phyloP scores from a whole-genome alignment of 2,797 vertebrate species.

The Propithecus perrieri region DNA sequence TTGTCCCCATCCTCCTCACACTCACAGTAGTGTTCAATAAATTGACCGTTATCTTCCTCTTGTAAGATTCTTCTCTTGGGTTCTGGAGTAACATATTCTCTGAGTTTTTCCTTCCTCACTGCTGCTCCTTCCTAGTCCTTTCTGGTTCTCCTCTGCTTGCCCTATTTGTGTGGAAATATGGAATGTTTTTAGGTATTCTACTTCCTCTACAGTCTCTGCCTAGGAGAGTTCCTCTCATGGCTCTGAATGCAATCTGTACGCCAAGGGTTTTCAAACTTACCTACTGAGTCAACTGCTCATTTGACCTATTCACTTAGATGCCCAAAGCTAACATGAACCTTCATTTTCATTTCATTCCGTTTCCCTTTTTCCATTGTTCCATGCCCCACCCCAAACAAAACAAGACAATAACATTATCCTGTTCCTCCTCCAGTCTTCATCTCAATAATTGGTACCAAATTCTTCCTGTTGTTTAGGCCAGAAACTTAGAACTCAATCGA shows the following conservation, averaged over 20 bases:
- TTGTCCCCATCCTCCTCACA: neutral
- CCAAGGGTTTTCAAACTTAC: neutral
- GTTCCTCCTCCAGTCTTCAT: neutral
- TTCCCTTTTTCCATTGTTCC: neutral
- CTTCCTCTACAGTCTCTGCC: neutral
- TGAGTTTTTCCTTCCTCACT: neutral
- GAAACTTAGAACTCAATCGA: neutral
- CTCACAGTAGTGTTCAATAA: neutral
- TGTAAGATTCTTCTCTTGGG: neutral
- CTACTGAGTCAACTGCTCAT: neutral
- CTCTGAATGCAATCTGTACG: neutral
- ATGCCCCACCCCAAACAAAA: neutral
- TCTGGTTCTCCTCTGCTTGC: neutral
- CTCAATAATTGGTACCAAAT: neutral
- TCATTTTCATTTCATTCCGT: neutral
- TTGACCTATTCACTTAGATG: neutral
- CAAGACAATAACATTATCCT: neutral
- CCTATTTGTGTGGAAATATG: neutral
- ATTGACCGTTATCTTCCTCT: neutral
- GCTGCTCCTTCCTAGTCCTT: neutral
- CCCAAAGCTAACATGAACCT: neutral
- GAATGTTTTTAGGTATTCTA: neutral
- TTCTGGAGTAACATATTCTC: neutral
- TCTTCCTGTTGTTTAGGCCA: neutral
- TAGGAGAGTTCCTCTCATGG: neutral